Evolutionary conservation across 2,113 vertebrate species (phyloP).

Genomic region (Pollimyrus isidori): DNA sequence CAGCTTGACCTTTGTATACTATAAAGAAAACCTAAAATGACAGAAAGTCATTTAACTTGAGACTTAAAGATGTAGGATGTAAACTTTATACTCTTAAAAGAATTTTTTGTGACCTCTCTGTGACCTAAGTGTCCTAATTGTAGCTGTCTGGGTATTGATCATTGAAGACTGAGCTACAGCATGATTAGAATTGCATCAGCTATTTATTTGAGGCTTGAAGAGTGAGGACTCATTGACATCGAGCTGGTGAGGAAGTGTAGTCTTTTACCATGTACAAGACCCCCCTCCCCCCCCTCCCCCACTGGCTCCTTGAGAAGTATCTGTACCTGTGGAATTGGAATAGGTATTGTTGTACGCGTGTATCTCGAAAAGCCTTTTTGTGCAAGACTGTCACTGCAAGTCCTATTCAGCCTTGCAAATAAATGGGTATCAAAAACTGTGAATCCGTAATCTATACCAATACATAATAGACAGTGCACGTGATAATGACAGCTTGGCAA

Average conservation of each 20-base stretch:
- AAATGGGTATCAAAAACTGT: neutral
- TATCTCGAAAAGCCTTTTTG: neutral
- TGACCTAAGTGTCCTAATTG: constrained; percentile 68
- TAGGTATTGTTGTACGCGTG: neutral
- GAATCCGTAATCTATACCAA: neutral
- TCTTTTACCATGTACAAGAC: neutral
- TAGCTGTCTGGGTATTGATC: constrained; percentile 67
- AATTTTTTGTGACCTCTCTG: constrained; percentile 56
- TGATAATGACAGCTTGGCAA: neutral
- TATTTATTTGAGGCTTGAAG: constrained; percentile 42
- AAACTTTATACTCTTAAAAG: constrained; percentile 64
- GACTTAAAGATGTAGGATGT: constrained; percentile 50
- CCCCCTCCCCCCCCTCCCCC: neutral
- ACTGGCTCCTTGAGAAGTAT: neutral
- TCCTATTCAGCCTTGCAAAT: neutral
- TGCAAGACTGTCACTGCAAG: neutral
- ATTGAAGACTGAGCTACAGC: constrained; percentile 60
- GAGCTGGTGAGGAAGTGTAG: constrained; percentile 31
- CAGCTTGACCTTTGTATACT: constrained; percentile 27
- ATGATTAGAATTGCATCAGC: constrained; percentile 49
- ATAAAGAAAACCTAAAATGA: constrained; percentile 58
- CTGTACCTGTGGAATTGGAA: constrained; percentile 7
- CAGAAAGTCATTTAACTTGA: constrained; percentile 51
- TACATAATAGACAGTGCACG: neutral
- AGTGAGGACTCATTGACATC: constrained; percentile 52